Base-by-base conservation (phyloP, 30 jellyfish, hydroid and myxozoan species). In the Sanderia malayensis region DNA sequence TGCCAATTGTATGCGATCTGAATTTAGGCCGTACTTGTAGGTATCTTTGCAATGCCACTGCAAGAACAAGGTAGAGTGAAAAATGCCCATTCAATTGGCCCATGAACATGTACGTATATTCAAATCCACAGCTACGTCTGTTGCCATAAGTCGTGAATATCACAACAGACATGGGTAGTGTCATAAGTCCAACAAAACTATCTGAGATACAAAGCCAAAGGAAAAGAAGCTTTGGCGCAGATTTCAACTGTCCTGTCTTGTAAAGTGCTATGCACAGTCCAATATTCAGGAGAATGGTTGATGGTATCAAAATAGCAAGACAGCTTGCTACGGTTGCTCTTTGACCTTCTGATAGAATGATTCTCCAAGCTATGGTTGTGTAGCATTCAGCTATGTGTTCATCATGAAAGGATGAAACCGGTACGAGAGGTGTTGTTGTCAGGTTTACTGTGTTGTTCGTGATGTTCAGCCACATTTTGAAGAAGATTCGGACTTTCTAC, bases 21-120 rank as follows among this genome's bases (percentile, higher is more conserved):
- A 78, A 2, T 32, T 69, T 13, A 0, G 66, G 6, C 0, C 31
- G 24, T 23, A 78, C 26, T 33, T 66, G 47, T 0, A 78, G 57
- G 68, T 64, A 78, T 47, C 82, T 24, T 57, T 78, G 82, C 13
- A 52, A 1, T 3, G 89, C 81, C 13, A 78, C 65, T 10, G 76
- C 67, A 59, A 65, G 20, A 11, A 78, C 30, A 23, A 67, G 23
- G 44, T 78, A 78, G 61, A 46, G 49, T 22, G 89, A 78, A 15
- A 78, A 64, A 65, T 78, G 89, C 4, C 80, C 89, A 57, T 78
- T 78, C 52, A 76, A 29, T 11, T 53, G 82, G 30, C 82, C 81
- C 0, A 64, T 21, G 18, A 78, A 78, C 68, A 67, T 34, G n/a
- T 30, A n/a, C 26, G 69, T 24, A 31, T 15, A 21, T 29, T 78